A percentile compares a stretch with the other conserved stretches of the same genome.
Conservation (phyloP, 2,888 invertebrate species). For the Fissipunctia ypsillon region DNA sequence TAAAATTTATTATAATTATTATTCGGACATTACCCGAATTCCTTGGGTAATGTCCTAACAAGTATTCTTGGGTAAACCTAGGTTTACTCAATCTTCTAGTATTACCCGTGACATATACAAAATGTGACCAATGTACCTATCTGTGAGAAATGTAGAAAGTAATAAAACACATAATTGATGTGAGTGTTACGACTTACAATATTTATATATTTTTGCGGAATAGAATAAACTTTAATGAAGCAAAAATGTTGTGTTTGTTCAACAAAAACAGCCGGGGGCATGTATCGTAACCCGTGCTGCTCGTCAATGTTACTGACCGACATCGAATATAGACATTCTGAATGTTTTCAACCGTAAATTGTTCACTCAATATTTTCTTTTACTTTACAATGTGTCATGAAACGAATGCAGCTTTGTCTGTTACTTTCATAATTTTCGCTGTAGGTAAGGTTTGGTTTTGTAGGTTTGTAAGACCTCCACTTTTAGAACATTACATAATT, state of each 20-base stretch:
- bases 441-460: not conserved
- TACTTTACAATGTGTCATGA: not conserved
- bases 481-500: too few relatives aligned
- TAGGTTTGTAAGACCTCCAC: not conserved
- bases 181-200: constrained; percentile 1
- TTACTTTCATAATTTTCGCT: not conserved
- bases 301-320: constrained; percentile 24
- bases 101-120: too few relatives aligned
- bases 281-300: not conserved
- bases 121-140: too few relatives aligned
- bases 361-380: not conserved
- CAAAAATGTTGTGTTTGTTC: constrained; percentile 24
- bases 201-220: constrained; percentile 11
- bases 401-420: not conserved
- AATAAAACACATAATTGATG: constrained; percentile 11
- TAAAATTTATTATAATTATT: too few relatives aligned
- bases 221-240: constrained; percentile 42
- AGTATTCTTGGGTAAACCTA: too few relatives aligned
- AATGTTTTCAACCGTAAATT: constrained; percentile 13
- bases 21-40: too few relatives aligned
- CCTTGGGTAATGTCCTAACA: too few relatives aligned
- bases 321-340: not conserved
- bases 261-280: constrained; percentile 46
- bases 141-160: not conserved
- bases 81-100: too few relatives aligned